Evolutionary conservation across 2,888 invertebrate species (phyloP).

Genomic region (Arctia plantaginis): DNA sequence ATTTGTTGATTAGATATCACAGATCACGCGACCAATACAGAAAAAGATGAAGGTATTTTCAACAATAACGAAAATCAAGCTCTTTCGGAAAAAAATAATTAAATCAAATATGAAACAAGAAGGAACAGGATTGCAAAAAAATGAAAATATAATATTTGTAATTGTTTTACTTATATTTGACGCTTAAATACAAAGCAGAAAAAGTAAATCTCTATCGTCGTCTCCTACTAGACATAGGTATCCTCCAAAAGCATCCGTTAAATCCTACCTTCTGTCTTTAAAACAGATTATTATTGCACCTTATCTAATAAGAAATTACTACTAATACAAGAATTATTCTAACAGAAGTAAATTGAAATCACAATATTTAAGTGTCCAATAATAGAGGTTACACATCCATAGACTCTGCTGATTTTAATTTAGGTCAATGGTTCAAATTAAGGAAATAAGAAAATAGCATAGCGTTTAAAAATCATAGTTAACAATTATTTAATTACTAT

Average conservation of each 20-base stretch:
- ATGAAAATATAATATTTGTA: neutral
- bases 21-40: neutral
- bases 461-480: neutral
- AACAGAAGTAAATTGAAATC: neutral
- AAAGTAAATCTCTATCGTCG: neutral
- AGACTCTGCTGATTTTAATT: neutral
- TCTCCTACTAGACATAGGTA: neutral
- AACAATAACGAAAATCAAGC: neutral
- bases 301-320: neutral
- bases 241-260: neutral
- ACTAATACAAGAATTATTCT: neutral
- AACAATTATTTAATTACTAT: neutral
- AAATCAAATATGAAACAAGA: neutral
- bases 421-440: neutral
- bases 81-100: neutral
- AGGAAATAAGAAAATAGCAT: neutral
- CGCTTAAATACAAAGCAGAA: neutral
- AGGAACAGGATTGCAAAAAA: neutral
- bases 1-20: constrained; percentile 1
- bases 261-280: neutral
- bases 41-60: neutral
- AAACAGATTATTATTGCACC: neutral
- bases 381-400: neutral
- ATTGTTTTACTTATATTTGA: neutral
- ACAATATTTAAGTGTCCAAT: neutral